A percentile compares a stretch with the other conserved stretches of the same genome.
These are phyloP conservation scores for Artibeus jamaicensis DNA, from an alignment of 2,797 vertebrate genomes.

Conservation along the genomic window DNA sequence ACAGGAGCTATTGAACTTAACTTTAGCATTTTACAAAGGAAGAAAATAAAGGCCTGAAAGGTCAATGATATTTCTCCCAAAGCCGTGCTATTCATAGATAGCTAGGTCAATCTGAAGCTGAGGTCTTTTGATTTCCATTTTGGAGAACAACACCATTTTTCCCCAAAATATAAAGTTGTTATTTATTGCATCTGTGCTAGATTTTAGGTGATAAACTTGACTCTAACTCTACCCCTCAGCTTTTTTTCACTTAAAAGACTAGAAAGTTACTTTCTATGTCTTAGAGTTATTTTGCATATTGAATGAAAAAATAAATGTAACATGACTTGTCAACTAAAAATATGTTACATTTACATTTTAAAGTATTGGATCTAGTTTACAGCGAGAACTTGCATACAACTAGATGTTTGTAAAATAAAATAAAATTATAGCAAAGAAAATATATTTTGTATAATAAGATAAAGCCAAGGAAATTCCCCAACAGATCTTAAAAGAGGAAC, in stretches of 20 bases:
- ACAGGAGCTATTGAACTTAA: neutral
- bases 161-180: neutral
- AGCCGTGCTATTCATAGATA: neutral
- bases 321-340: neutral
- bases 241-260: neutral
- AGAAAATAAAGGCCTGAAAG: neutral
- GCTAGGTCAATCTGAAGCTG: neutral
- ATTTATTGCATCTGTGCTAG: neutral
- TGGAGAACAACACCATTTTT: neutral
- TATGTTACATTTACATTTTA: neutral
- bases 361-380: neutral
- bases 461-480: neutral
- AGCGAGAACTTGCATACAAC: neutral
- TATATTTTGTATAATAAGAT: neutral
- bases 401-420: neutral
- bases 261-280: neutral
- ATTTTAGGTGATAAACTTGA: neutral
- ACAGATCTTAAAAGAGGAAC: neutral
- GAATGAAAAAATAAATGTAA: neutral
- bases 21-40: neutral
- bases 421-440: neutral
- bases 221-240: neutral
- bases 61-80: neutral
- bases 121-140: neutral
- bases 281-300: neutral